Evolutionary conservation across 1,140 invertebrate genomes (phyloP), one percentile per base, ranked within the genome.

Genomic region (Habropoda laboriosa): DNA sequence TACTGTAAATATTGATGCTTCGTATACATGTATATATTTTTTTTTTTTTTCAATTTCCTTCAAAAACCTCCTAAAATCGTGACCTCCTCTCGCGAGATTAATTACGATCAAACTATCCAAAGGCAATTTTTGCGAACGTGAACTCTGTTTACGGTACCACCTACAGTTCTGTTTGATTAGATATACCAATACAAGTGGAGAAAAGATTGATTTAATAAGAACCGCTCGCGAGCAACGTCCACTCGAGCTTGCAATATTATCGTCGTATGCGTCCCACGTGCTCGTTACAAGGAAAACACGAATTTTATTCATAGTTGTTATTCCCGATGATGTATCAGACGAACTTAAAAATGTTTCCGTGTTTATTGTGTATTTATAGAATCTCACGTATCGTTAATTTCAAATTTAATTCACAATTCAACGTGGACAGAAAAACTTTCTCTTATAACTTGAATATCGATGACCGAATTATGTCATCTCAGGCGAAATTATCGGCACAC

Each of bases 171-270:
- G 49, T 67, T 24, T 55, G 64, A 70, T 85, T 80, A 61, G 45
- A 81, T 70, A 55, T 64, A 84, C 53, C 40, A 68, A 66, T 51
- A 58, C 71, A 73, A 70, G 47, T 32, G 47, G 40, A 21, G 30
- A 67, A 76, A 58, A 75, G 72, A 85, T 74, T 79, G 58, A 58
- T 66, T 80, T 70, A 79, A 73, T 55, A 40, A 82, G 78, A 66
- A 82, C 30, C 30, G 32, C 24, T 77, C 49, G 70, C 32, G 78
- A 81, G 61, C 72, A 86, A 73, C 42, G 70, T 86, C 55, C 78
- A 81, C 32, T 75, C 24, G 32, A 68, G 55, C 30, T 70, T 83
- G 35, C 51, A 64, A 58, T 63, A 49, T 72, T 76, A 83, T 76
- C 60, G 35, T 76, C 60, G 35, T 64, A 55, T 30, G 57, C 72